phyloP scores from a whole-genome alignment of 2,797 vertebrate genomes.

The Hoplostethus atlanticus region DNA sequence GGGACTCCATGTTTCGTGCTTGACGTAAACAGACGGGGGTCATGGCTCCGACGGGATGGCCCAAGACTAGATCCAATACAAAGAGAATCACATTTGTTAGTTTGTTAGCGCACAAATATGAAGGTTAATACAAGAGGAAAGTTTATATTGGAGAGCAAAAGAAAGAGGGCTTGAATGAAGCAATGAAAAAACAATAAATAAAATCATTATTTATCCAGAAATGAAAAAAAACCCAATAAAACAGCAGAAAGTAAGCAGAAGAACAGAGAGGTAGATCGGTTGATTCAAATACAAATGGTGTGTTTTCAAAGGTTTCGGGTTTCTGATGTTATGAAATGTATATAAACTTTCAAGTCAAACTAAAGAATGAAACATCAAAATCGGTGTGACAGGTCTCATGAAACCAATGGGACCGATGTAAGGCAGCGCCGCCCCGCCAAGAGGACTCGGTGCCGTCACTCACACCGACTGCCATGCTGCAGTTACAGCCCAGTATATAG shows the following conservation, averaged over 20 bases:
- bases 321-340: no score
- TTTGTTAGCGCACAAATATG: background rate
- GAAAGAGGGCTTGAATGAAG: no score
- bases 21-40: slow-evolving; percentile 26
- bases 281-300: no score
- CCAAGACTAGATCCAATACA: background rate
- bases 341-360: no score
- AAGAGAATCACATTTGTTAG: background rate
- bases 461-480: slow-evolving; percentile 1
- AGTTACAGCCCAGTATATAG: slow-evolving; percentile 9
- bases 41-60: slow-evolving; percentile 10
- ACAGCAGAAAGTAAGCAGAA: no score
- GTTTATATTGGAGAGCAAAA: no score
- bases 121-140: background rate
- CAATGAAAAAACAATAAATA: no score
- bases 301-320: no score
- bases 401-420: background rate
- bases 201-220: background rate
- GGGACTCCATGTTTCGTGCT: slow-evolving; percentile 1
- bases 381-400: no score
- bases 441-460: background rate
- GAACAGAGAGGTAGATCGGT: no score
- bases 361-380: no score
- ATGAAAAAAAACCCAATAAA: background rate
- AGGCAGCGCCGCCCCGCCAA: background rate